Evolutionary conservation across 1,140 invertebrate species (phyloP).

Genomic region (Hypothenemus hampei): DNA sequence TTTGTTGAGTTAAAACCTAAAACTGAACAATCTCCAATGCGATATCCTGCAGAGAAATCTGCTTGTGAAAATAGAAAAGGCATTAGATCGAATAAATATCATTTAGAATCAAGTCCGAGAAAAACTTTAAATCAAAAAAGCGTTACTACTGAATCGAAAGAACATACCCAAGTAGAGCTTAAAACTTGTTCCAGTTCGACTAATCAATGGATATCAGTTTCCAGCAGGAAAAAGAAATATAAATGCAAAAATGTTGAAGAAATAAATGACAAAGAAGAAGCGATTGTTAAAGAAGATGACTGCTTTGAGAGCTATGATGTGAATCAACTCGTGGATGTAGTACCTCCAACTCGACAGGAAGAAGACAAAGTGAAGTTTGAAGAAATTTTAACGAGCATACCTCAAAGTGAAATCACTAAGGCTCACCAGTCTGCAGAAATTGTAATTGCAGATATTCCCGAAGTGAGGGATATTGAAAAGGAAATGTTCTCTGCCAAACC

Average conservation of each 20-base stretch:
- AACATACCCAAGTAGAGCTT: not conserved
- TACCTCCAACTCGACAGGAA: slow-evolving; percentile 21
- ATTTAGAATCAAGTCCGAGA: too few species aligned
- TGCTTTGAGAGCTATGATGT: slow-evolving; percentile 37
- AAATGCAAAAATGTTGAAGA: slow-evolving; percentile 36
- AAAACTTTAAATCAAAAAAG: too few species aligned
- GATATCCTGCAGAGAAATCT: too few species aligned
- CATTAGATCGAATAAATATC: too few species aligned
- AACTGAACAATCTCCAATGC: not conserved
- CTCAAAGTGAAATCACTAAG: slow-evolving; percentile 14
- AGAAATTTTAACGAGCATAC: slow-evolving; percentile 26
- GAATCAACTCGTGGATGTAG: slow-evolving; percentile 32
- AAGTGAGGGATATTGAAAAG: slow-evolving; percentile 30
- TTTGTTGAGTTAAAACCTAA: too few species aligned
- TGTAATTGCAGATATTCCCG: slow-evolving; percentile 13
- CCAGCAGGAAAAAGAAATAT: slow-evolving; percentile 41
- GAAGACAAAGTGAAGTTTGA: slow-evolving; percentile 21
- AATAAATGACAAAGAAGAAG: slow-evolving; percentile 14
- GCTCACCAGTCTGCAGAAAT: not conserved
- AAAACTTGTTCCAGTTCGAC: slow-evolving; percentile 18
- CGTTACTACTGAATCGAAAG: not conserved
- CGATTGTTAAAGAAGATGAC: not conserved
- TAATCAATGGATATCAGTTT: slow-evolving; percentile 43
- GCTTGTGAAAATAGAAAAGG: too few species aligned
- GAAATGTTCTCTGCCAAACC: too few species aligned